Conservation (phyloP, 2,797 vertebrate species). For the Pterois miles region DNA sequence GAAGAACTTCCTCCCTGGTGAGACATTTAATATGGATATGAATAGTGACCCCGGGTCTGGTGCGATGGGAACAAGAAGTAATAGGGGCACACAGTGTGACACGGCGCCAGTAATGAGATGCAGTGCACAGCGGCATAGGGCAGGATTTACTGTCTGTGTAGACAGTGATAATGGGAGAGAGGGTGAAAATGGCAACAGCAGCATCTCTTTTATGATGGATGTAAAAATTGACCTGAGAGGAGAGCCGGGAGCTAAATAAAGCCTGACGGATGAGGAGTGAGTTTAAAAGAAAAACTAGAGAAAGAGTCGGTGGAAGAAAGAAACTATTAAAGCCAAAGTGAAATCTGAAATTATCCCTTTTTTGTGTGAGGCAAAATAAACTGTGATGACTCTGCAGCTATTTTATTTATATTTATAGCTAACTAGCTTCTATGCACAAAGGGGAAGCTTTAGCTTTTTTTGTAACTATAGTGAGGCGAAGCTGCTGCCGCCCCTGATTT, state of each 20-base stretch:
- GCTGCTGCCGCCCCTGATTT: too few species aligned
- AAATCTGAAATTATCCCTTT: background rate
- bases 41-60: slow-evolving; percentile 49
- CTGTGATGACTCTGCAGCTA: background rate
- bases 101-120: slow-evolving; percentile 63
- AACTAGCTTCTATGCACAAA: background rate
- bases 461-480: background rate
- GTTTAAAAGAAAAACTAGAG: background rate
- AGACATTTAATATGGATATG: slow-evolving; percentile 61
- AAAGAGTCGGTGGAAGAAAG: background rate
- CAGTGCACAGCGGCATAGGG: slow-evolving; percentile 19
- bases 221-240: slow-evolving; percentile 52
- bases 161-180: slow-evolving; percentile 61
- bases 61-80: slow-evolving; percentile 41
- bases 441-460: background rate
- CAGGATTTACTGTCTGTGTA: slow-evolving; percentile 63
- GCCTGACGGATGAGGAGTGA: slow-evolving; percentile 8
- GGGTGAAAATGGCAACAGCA: slow-evolving; percentile 55
- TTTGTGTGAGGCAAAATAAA: background rate
- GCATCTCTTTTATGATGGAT: slow-evolving; percentile 66
- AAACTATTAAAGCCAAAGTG: background rate
- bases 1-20: slow-evolving; percentile 37
- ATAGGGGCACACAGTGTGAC: slow-evolving; percentile 49
- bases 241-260: slow-evolving; percentile 40
- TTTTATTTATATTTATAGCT: too few species aligned